Evolutionary conservation across 2,888 invertebrate species (phyloP).

Genomic region (Acanthosoma haemorrhoidale): DNA sequence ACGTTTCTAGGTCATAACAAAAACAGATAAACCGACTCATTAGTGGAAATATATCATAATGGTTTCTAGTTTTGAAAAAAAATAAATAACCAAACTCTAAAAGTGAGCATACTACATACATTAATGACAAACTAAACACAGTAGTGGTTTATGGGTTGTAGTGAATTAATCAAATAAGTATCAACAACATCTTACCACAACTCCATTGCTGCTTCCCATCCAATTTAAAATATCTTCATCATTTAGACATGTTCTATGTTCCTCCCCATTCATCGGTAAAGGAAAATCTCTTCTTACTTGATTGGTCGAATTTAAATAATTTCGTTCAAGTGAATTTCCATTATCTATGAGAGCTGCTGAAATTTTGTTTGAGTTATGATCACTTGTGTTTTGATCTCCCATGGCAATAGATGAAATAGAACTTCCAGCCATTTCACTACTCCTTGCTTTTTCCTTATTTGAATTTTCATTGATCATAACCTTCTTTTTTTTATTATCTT

Average conservation of each 20-base stretch:
- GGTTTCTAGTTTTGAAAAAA: too few relatives aligned
- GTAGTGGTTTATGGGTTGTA: too few relatives aligned
- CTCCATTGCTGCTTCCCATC: conserved; percentile 32
- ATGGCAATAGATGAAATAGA: neutral
- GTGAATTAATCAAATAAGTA: too few relatives aligned
- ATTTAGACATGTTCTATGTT: conserved; percentile 23
- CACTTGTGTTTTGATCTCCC: neutral
- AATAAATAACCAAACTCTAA: too few relatives aligned
- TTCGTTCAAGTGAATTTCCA: neutral
- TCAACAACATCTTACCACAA: conserved; percentile 3
- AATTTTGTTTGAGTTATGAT: neutral
- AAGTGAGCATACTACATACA: too few relatives aligned
- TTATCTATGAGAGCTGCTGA: neutral
- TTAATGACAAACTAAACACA: too few relatives aligned
- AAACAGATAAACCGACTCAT: too few relatives aligned
- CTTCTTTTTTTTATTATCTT: conserved; percentile 11
- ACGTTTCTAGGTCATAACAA: too few relatives aligned
- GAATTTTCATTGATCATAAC: conserved; percentile 25
- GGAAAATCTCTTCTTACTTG: neutral
- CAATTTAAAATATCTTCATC: conserved; percentile 37
- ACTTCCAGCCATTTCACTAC: neutral
- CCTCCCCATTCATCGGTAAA: neutral
- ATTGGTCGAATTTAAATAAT: neutral
- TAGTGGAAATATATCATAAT: too few relatives aligned
- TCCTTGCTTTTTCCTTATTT: conserved; percentile 29